These are phyloP conservation scores for Lepus americanus DNA, from an alignment of 2,113 vertebrate genomes.

Conservation along the genomic window DNA sequence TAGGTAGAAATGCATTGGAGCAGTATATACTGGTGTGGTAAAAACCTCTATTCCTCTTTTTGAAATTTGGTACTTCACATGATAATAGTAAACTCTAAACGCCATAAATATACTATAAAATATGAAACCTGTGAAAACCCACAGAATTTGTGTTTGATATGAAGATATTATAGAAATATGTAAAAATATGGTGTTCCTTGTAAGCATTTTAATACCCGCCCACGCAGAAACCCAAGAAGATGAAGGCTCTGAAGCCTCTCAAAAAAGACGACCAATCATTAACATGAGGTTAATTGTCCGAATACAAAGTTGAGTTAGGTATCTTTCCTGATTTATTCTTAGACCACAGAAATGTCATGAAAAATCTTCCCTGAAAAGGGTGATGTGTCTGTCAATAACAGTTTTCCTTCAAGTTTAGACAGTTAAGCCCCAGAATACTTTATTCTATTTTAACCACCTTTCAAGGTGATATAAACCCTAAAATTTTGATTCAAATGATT, in stretches of 20 bases:
- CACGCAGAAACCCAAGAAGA: constrained; percentile 72
- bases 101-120: neutral
- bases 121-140: neutral
- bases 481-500: constrained; percentile 26
- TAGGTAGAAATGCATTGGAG: neutral
- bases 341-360: constrained; percentile 6
- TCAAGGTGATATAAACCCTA: neutral
- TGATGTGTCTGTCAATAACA: constrained; percentile 47
- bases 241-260: constrained; percentile 52
- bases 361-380: neutral
- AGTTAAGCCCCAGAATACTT: neutral
- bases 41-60: neutral
- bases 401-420: neutral
- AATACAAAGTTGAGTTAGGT: constrained; percentile 48
- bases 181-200: constrained; percentile 31
- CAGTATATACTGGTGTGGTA: neutral
- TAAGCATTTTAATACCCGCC: constrained; percentile 50
- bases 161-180: neutral
- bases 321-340: constrained; percentile 66
- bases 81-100: constrained; percentile 6
- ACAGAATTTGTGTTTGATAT: neutral
- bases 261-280: constrained; percentile 63
- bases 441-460: constrained; percentile 3
- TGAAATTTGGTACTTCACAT: constrained; percentile 31
- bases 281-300: neutral